phyloP scores from a whole-genome alignment of 2,888 invertebrate genomes.

The Ophion costatus region DNA sequence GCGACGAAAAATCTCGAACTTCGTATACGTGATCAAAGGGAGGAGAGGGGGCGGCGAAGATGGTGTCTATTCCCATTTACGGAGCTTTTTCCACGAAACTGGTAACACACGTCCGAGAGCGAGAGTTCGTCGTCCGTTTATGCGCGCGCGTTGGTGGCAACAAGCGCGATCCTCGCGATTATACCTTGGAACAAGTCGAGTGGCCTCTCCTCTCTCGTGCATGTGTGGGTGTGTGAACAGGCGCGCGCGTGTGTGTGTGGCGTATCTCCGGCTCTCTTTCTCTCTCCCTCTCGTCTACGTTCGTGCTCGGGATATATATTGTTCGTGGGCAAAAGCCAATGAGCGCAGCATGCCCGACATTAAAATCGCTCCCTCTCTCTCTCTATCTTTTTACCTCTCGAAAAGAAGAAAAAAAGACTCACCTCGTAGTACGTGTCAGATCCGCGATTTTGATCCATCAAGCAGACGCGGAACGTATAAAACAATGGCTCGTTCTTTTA shows the following conservation, averaged over 20 bases:
- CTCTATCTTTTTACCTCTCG: neutral
- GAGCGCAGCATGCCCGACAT: neutral
- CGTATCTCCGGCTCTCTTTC: constrained; percentile 2
- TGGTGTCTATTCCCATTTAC: neutral
- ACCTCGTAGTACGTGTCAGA: constrained; percentile 49
- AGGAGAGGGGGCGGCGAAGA: neutral
- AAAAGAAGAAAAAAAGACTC: constrained; percentile 21
- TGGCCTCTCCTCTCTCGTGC: constrained; percentile 6
- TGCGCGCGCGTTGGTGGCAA: constrained; percentile 35
- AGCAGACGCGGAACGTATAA: constrained; percentile 11
- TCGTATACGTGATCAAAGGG: neutral
- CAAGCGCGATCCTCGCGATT: constrained; percentile 50
- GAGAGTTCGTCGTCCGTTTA: constrained; percentile 57
- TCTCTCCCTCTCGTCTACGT: neutral
- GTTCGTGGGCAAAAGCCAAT: constrained; percentile 19
- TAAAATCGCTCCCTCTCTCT: neutral
- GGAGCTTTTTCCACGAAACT: constrained; percentile 9
- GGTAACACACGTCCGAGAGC: neutral
- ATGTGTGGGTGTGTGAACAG: neutral
- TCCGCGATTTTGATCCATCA: constrained; percentile 42
- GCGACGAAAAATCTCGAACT: neutral
- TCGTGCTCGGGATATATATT: constrained; percentile 2
- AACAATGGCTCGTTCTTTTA: constrained; percentile 23
- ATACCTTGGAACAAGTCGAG: constrained; percentile 56
- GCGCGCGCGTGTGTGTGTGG: constrained; percentile 11